A percentile compares a stretch with the other conserved stretches of the same genome.
These are phyloP conservation scores for Quadroppia sp. DNA, from an alignment of 2,888 invertebrate genomes.

Conservation along the genomic window DNA sequence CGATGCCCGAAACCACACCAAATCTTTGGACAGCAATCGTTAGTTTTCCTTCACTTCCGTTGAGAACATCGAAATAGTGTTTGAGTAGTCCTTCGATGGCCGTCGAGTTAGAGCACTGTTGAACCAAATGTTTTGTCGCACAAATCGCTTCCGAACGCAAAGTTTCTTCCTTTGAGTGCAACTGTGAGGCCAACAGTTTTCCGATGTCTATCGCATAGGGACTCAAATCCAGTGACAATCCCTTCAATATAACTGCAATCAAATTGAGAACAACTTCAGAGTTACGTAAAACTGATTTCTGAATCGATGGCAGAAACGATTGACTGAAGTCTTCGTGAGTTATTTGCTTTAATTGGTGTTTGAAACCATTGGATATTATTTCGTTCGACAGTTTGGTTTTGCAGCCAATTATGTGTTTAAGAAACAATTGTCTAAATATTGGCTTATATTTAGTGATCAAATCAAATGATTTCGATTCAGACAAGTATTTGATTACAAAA, in stretches of 20 bases:
- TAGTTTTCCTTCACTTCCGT: conserved; percentile 81
- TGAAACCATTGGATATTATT: conserved; percentile 41
- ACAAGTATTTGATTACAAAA: conserved; percentile 39
- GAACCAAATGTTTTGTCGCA: conserved; percentile 67
- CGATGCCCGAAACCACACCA: conserved; percentile 70
- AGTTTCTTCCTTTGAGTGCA: conserved; percentile 77
- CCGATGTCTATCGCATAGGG: conserved; percentile 41
- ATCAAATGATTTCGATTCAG: conserved; percentile 26
- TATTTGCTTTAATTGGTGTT: conserved; percentile 43
- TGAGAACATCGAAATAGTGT: conserved; percentile 68
- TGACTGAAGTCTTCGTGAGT: conserved; percentile 63
- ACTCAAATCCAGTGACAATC: conserved; percentile 65
- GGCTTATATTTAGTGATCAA: conserved; percentile 26
- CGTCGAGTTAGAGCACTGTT: conserved; percentile 64
- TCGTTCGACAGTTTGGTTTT: conserved; percentile 40
- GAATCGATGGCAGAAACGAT: conserved; percentile 72
- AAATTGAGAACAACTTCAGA: conserved; percentile 84
- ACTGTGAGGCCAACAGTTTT: conserved; percentile 60
- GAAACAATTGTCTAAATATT: conserved; percentile 30
- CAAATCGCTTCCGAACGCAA: conserved; percentile 69
- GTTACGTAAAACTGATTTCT: conserved; percentile 85
- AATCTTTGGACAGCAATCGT: conserved; percentile 83
- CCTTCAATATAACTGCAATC: conserved; percentile 68
- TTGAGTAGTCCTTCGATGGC: conserved; percentile 66
- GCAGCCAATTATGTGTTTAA: conserved; percentile 41